These are phyloP conservation scores for Xyrauchen texanus DNA, from an alignment of 2,113 vertebrate genomes.

Conservation along the genomic window DNA sequence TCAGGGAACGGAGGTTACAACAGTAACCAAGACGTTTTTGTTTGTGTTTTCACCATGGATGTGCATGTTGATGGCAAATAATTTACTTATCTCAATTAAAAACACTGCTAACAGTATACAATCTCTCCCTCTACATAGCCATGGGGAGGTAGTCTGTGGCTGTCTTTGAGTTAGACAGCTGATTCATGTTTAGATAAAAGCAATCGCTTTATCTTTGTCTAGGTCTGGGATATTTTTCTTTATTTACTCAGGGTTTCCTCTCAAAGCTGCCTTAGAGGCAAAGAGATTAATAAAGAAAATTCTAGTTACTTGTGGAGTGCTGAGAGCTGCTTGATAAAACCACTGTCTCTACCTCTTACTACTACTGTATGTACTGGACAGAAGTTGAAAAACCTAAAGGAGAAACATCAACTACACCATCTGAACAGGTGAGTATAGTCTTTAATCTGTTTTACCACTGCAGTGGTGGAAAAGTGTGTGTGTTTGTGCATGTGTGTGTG, in stretches of 20 bases:
- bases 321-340: conserved; percentile 14
- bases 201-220: conserved; percentile 41
- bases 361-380: not conserved
- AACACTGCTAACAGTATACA: conserved; percentile 15
- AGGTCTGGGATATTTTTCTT: conserved; percentile 35
- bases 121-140: not conserved
- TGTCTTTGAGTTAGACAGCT: conserved; percentile 18
- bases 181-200: conserved; percentile 54
- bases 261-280: conserved; percentile 44
- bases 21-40: no score
- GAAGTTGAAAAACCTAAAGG: conserved; percentile 19
- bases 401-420: not conserved
- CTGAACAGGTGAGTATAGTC: not conserved
- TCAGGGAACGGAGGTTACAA: no score
- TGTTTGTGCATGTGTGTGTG: no score
- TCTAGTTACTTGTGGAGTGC: conserved; percentile 37
- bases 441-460: conserved; percentile 16
- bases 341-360: not conserved
- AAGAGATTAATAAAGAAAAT: conserved; percentile 46
- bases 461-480: not conserved
- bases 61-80: conserved; percentile 1
- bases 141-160: conserved; percentile 22
- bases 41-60: conserved; percentile 22
- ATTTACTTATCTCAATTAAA: conserved; percentile 38
- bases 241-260: conserved; percentile 43